A percentile compares a stretch with the other conserved stretches of the same genome.
phyloP scores from a whole-genome alignment of 1,140 invertebrate species.

The Andrena cerasifolii region DNA sequence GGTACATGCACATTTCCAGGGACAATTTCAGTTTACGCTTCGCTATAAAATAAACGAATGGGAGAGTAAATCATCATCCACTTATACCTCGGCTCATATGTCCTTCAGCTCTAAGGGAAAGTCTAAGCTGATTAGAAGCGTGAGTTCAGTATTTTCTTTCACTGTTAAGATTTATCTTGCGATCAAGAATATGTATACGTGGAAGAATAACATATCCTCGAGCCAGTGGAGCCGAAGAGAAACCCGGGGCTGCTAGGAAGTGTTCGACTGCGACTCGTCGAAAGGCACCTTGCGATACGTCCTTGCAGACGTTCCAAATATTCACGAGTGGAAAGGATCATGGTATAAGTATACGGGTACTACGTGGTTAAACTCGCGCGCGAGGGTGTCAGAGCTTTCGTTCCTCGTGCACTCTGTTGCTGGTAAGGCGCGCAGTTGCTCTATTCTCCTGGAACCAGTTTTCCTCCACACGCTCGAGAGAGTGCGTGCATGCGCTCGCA shows the following conservation, averaged over 20 bases:
- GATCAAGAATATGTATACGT: background rate
- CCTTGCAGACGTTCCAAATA: slow-evolving; percentile 52
- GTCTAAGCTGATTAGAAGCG: too few relatives aligned
- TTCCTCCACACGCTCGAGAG: slow-evolving; percentile 72
- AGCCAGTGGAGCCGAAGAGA: slow-evolving; percentile 19
- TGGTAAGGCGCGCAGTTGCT: slow-evolving; percentile 76
- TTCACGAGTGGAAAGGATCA: slow-evolving; percentile 54
- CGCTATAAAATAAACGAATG: background rate
- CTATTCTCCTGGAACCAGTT: slow-evolving; percentile 82
- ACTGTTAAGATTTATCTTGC: too few relatives aligned
- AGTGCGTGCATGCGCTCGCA: slow-evolving; percentile 28
- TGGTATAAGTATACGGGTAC: slow-evolving; percentile 47
- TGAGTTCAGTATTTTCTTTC: background rate
- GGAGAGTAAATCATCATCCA: background rate
- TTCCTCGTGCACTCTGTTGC: slow-evolving; percentile 64
- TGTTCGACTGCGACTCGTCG: slow-evolving; percentile 16
- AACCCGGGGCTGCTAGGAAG: slow-evolving; percentile 14
- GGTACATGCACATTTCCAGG: background rate
- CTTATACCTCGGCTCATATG: slow-evolving; percentile 12
- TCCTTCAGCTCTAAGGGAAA: too few relatives aligned
- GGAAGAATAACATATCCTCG: slow-evolving; percentile 46
- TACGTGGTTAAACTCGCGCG: slow-evolving; percentile 60
- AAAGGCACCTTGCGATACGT: slow-evolving; percentile 54
- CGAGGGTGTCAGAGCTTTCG: slow-evolving; percentile 75
- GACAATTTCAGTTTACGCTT: slow-evolving; percentile 17